Evolutionary conservation across 2,797 vertebrate genomes (phyloP).

Genomic region (Aulostomus chinensis): DNA sequence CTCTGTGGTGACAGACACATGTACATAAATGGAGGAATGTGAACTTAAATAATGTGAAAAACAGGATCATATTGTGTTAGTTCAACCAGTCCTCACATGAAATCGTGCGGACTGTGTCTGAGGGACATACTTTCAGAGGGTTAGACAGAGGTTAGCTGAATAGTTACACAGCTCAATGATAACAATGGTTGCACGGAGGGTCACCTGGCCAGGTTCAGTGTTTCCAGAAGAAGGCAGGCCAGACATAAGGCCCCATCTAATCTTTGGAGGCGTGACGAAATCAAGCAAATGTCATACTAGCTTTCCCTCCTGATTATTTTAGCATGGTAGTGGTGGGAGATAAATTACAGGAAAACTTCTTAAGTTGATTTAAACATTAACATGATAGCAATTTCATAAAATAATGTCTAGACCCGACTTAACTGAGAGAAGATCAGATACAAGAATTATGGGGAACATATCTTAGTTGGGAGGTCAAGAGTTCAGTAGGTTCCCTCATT

Average conservation of each 20-base stretch:
- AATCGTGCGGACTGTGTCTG: constrained; percentile 19
- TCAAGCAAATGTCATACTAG: constrained; percentile 18
- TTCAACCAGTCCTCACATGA: constrained; percentile 27
- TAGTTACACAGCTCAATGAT: constrained; percentile 59
- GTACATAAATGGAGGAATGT: constrained; percentile 47
- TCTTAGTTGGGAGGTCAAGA: constrained; percentile 37
- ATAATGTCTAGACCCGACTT: too few relatives aligned
- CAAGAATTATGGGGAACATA: too few relatives aligned
- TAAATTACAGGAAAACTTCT: constrained; percentile 12
- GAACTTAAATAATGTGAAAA: constrained; percentile 22
- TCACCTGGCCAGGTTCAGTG: constrained; percentile 26
- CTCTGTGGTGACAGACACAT: constrained; percentile 41
- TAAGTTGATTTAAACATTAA: constrained; percentile 31
- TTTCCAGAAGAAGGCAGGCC: constrained; percentile 38
- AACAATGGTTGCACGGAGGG: constrained; percentile 53
- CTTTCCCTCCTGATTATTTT: constrained; percentile 2
- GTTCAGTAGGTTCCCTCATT: constrained; percentile 22
- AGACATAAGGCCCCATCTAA: constrained; percentile 44
- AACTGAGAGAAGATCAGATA: too few relatives aligned
- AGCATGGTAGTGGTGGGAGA: too few relatives aligned
- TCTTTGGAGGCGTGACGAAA: constrained; percentile 50
- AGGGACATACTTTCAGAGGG: constrained; percentile 55
- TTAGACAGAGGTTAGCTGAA: constrained; percentile 70
- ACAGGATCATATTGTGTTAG: constrained; percentile 19
- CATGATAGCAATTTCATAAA: neutral